Conservation (phyloP, 1,140 invertebrate genomes). For the Aleiodes sp. region DNA sequence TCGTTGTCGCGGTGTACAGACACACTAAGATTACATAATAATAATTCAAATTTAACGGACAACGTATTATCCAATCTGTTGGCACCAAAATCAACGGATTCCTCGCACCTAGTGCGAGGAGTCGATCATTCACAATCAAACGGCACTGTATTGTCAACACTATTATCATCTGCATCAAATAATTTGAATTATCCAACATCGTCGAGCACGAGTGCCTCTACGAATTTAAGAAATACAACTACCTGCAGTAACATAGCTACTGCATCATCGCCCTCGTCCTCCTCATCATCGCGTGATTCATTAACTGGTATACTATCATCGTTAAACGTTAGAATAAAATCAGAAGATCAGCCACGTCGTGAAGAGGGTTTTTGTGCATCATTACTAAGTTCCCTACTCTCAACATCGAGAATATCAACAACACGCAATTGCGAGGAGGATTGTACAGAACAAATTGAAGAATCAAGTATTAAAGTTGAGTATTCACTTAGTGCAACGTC, state of each 20-base stretch:
- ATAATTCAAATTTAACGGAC: background rate
- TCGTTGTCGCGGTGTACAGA: constrained; percentile 41
- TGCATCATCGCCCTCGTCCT: constrained; percentile 31
- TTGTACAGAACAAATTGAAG: constrained; percentile 31
- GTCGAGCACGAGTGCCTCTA: constrained; percentile 9
- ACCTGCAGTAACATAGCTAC: background rate
- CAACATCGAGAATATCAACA: constrained; percentile 41
- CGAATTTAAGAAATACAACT: constrained; percentile 13
- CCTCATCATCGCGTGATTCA: constrained; percentile 46
- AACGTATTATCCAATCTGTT: background rate
- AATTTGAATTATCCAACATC: constrained; percentile 1
- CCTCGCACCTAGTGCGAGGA: constrained; percentile 31
- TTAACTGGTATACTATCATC: constrained; percentile 52
- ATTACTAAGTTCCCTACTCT: constrained; percentile 51
- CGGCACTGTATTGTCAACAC: constrained; percentile 44
- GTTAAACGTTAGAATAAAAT: constrained; percentile 48
- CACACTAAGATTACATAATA: constrained; percentile 32
- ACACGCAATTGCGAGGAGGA: constrained; percentile 38
- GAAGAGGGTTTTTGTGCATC: constrained; percentile 47
- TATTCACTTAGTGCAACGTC: constrained; percentile 41
- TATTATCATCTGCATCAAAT: constrained; percentile 33
- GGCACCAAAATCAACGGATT: constrained; percentile 2
- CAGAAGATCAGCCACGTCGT: constrained; percentile 45
- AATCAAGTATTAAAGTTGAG: constrained; percentile 42
- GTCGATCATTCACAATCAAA: constrained; percentile 19